Conservation (phyloP, 1,140 invertebrate species). For the Ceratosolen solmsi region DNA sequence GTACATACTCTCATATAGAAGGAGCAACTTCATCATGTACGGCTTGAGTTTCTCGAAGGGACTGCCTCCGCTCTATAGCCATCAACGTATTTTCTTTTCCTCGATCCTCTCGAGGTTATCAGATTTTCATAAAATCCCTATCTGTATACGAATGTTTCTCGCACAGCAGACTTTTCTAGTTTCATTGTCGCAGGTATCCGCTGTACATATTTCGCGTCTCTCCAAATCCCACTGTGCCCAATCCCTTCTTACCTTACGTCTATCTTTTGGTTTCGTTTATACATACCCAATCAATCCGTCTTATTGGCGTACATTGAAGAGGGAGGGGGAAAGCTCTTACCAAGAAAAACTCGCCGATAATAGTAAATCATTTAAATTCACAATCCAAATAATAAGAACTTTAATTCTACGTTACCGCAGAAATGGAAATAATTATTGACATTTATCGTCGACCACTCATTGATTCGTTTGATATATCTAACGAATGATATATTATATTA, state of each 20-base stretch:
- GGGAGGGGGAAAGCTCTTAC: slow-evolving; percentile 16
- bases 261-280: slow-evolving; percentile 17
- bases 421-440: too few relatives aligned
- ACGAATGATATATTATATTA: too few relatives aligned
- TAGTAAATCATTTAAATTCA: slow-evolving; percentile 16
- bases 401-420: too few relatives aligned
- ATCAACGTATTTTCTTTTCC: slow-evolving; percentile 23
- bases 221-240: neutral
- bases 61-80: neutral
- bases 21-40: neutral
- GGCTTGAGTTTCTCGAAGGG: neutral
- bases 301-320: too few relatives aligned
- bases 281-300: slow-evolving; percentile 1
- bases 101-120: slow-evolving; percentile 41
- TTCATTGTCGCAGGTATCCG: slow-evolving; percentile 20
- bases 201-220: neutral
- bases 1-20: neutral
- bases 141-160: neutral
- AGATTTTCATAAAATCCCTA: slow-evolving; percentile 42
- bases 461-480: too few relatives aligned
- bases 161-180: neutral
- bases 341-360: slow-evolving; percentile 32
- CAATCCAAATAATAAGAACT: too few relatives aligned
- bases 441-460: too few relatives aligned
- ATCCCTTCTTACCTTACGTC: neutral